A percentile compares a stretch with the other conserved stretches of the same genome.
These are phyloP conservation scores for Aromia moschata DNA, from an alignment of 2,888 invertebrate genomes.

Conservation along the genomic window DNA sequence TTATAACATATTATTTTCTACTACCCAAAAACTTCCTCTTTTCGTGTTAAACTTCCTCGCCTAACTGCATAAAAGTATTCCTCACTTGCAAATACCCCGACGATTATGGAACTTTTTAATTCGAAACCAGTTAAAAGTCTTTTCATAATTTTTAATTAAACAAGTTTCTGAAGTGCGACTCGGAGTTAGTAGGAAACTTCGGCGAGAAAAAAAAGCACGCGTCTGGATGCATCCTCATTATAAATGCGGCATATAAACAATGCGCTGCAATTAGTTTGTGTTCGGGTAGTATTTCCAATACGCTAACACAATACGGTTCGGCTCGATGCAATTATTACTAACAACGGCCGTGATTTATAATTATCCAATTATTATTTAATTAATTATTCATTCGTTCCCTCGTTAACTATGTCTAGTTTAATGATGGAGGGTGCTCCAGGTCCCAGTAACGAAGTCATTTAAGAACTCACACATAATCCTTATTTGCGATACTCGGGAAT, in stretches of 20 bases:
- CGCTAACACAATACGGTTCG: conserved; percentile 12
- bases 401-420: conserved; percentile 25
- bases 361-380: conserved; percentile 31
- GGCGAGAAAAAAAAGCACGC: background rate
- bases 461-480: conserved; percentile 7
- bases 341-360: conserved; percentile 27
- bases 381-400: conserved; percentile 26
- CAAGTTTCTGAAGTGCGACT: conserved; percentile 6
- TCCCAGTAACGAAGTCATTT: conserved; percentile 20
- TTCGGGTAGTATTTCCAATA: conserved; percentile 14
- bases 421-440: conserved; percentile 7
- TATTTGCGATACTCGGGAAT: too few relatives aligned
- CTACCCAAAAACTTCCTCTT: too few relatives aligned
- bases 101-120: conserved; percentile 5
- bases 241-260: conserved; percentile 1
- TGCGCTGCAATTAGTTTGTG: conserved; percentile 19
- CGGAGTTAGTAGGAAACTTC: background rate
- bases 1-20: too few relatives aligned
- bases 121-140: conserved; percentile 6
- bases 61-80: too few relatives aligned
- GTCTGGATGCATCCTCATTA: conserved; percentile 18
- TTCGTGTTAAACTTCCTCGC: too few relatives aligned
- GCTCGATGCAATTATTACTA: conserved; percentile 5
- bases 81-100: too few relatives aligned
- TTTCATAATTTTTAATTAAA: conserved; percentile 18